A percentile compares a stretch with the other conserved stretches of the same genome.
phyloP scores from a whole-genome alignment of 1,140 invertebrate genomes.

The Hylaeus anthracinus region DNA sequence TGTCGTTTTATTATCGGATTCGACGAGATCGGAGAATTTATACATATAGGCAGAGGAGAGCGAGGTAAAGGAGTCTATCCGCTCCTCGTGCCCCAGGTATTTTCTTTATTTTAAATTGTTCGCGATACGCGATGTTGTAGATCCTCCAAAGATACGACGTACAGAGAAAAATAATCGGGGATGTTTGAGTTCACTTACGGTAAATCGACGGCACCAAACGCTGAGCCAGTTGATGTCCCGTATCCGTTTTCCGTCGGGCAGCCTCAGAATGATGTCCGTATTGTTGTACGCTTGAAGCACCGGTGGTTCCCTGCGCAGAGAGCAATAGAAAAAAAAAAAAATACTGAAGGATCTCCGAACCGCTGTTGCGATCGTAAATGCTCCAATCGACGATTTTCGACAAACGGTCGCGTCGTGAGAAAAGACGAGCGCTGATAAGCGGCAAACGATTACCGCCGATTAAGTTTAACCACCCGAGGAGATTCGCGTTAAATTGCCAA shows the following conservation, averaged over 20 bases:
- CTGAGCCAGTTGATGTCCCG: constrained; percentile 94
- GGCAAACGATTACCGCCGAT: no score
- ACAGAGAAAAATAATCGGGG: background rate
- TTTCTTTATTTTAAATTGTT: no score
- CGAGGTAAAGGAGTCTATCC: no score
- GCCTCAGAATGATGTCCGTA: constrained; percentile 90
- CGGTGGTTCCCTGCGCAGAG: constrained; percentile 87
- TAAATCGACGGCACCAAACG: constrained; percentile 94
- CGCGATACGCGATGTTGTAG: no score
- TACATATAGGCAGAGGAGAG: background rate
- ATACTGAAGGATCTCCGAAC: background rate
- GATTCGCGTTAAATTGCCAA: no score
- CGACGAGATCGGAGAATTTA: constrained; percentile 10
- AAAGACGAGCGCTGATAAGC: no score
- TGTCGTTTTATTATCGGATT: constrained; percentile 21
- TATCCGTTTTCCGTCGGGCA: constrained; percentile 91
- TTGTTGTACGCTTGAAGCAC: constrained; percentile 88
- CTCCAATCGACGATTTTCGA: background rate
- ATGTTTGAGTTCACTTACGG: constrained; percentile 84
- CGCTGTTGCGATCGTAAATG: constrained; percentile 6
- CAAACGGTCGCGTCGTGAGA: background rate
- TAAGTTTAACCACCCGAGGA: no score
- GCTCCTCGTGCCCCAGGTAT: no score
- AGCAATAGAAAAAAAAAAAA: background rate
- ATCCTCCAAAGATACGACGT: no score